phyloP scores from a whole-genome alignment of 2,888 invertebrate species.

The Hedya salicella region DNA sequence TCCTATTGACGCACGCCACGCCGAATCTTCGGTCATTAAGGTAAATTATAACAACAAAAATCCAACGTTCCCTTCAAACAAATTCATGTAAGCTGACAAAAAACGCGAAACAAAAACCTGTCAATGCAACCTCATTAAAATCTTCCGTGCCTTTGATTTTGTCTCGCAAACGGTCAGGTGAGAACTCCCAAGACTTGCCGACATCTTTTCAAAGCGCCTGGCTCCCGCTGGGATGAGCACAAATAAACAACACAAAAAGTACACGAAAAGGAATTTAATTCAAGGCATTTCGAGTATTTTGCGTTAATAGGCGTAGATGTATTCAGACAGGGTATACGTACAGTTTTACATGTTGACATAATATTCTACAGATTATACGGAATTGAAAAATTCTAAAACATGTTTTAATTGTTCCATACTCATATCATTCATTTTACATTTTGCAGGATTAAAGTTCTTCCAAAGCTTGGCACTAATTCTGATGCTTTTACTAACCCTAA shows the following conservation, averaged over 20 bases:
- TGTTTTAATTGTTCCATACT: background rate
- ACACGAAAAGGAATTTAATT: conserved; percentile 39
- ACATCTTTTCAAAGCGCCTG: conserved; percentile 39
- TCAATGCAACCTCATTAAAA: conserved; percentile 82
- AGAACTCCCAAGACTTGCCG: conserved; percentile 39
- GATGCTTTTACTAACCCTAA: conserved; percentile 46
- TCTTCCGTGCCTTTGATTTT: conserved; percentile 82
- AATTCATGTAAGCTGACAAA: conserved; percentile 48
- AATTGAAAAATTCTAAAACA: background rate
- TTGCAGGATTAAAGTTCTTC: conserved; percentile 36
- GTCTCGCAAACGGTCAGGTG: conserved; percentile 70
- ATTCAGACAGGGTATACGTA: background rate
- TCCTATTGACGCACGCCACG: conserved; percentile 7
- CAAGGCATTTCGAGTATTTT: conserved; percentile 30
- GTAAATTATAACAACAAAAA: conserved; percentile 34
- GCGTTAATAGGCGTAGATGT: conserved; percentile 22
- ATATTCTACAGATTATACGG: no score
- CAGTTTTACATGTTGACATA: background rate
- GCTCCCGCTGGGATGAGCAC: conserved; percentile 37
- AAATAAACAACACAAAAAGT: conserved; percentile 40
- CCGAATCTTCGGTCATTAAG: conserved; percentile 24
- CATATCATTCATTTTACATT: conserved; percentile 22
- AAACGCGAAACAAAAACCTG: conserved; percentile 71
- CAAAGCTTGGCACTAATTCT: conserved; percentile 45
- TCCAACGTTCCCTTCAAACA: conserved; percentile 28